These are phyloP conservation scores for Tragelaphus strepsiceros DNA, from an alignment of 2,113 vertebrate species.

Conservation along the genomic window DNA sequence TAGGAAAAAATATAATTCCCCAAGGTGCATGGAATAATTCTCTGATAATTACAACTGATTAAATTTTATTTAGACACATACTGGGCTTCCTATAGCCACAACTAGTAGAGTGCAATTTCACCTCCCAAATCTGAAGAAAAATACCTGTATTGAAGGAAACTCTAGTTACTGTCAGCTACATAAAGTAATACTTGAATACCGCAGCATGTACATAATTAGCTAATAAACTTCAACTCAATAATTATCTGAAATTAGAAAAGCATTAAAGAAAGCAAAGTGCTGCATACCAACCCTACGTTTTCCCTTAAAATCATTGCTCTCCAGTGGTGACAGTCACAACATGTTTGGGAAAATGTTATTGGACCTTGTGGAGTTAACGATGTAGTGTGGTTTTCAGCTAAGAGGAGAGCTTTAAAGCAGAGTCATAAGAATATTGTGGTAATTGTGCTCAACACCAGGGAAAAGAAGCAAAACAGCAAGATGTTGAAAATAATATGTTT, in stretches of 20 bases:
- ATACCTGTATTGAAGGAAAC: conserved; percentile 37
- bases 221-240: conserved; percentile 58
- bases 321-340: conserved; percentile 65
- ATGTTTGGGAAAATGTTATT: conserved; percentile 59
- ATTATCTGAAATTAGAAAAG: conserved; percentile 56
- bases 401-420: conserved; percentile 51
- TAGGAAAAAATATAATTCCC: not conserved
- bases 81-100: not conserved
- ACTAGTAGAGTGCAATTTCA: not conserved
- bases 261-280: conserved; percentile 21
- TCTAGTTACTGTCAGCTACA: conserved; percentile 57
- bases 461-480: conserved; percentile 50
- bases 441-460: conserved; percentile 39
- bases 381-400: conserved; percentile 25
- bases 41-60: not conserved
- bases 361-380: conserved; percentile 48
- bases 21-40: not conserved
- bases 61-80: not conserved
- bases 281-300: conserved; percentile 37
- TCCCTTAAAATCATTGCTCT: conserved; percentile 49
- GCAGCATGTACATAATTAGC: conserved; percentile 47
- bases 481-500: conserved; percentile 35
- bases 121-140: conserved; percentile 33
- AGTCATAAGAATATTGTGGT: conserved; percentile 20
- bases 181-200: conserved; percentile 42